Conservation (phyloP, 2,888 invertebrate species). For the Nomada ferruginata region DNA sequence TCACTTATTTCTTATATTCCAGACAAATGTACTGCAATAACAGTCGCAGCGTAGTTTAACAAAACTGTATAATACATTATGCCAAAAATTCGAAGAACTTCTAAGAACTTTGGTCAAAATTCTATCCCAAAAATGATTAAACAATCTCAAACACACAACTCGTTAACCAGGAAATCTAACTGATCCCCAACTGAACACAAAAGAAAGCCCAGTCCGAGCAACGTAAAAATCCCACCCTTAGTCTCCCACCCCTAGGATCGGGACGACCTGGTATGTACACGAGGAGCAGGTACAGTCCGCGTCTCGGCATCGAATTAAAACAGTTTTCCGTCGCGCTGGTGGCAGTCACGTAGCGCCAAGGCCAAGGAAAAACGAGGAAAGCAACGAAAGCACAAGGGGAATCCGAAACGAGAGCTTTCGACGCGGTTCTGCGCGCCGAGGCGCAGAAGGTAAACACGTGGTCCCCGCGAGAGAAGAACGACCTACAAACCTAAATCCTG, state of each 20-base stretch:
- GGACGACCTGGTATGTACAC: background rate
- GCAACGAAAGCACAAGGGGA: conserved; percentile 46
- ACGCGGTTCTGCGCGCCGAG: conserved; percentile 19
- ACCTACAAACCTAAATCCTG: conserved; percentile 68
- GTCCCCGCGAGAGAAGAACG: conserved; percentile 62
- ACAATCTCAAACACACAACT: conserved; percentile 26
- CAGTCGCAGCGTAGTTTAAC: too few species aligned
- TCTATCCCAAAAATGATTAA: background rate
- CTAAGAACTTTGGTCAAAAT: too few species aligned
- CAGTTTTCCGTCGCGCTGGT: conserved; percentile 2
- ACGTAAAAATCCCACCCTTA: background rate
- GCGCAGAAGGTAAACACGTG: conserved; percentile 48
- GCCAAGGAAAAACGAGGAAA: conserved; percentile 56
- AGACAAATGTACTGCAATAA: too few species aligned
- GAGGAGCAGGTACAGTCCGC: background rate
- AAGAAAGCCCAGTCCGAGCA: background rate
- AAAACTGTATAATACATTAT: too few species aligned
- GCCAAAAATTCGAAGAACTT: background rate
- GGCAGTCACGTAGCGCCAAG: conserved; percentile 35
- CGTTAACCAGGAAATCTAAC: conserved; percentile 16
- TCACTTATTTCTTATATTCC: too few species aligned
- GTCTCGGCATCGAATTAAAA: conserved; percentile 37
- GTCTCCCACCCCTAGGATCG: background rate
- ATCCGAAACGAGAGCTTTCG: conserved; percentile 56
- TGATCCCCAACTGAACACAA: background rate